phyloP scores from a whole-genome alignment of 2,113 vertebrate genomes.

The Neopipo cinnamomea region DNA sequence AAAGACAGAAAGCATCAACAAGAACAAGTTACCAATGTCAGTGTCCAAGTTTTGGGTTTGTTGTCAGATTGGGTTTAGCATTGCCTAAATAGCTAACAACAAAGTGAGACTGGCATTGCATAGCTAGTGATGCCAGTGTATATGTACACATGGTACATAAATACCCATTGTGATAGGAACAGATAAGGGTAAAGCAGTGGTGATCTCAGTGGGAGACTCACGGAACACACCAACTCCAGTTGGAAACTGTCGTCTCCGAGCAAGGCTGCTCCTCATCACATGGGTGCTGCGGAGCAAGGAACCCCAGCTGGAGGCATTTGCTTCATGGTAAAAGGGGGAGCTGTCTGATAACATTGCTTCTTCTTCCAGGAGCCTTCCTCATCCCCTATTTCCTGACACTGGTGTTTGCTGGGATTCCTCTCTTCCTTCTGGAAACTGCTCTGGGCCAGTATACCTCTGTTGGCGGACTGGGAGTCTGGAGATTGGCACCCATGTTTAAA shows the following conservation, averaged over 20 bases:
- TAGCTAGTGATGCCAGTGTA: not conserved
- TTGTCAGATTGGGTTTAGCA: not conserved
- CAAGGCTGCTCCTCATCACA: not conserved
- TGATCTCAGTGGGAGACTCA: not conserved
- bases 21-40: not conserved
- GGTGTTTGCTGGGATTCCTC: constrained; percentile 90
- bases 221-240: not conserved
- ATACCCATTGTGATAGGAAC: not conserved
- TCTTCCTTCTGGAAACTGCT: constrained; percentile 88
- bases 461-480: constrained; percentile 89
- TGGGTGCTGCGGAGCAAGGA: not conserved
- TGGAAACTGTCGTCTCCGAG: not conserved
- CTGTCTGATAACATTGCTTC: not conserved
- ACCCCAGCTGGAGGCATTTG: not conserved
- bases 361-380: constrained; percentile 83
- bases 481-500: constrained; percentile 91
- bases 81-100: not conserved
- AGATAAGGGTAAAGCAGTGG: not conserved
- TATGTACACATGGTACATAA: too few species aligned
- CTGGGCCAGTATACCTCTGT: constrained; percentile 88
- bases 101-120: not conserved
- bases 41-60: not conserved
- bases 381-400: constrained; percentile 89
- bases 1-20: not conserved
- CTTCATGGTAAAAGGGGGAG: not conserved